Evolutionary conservation across 2,888 invertebrate genomes (phyloP).

Genomic region (Miltochrista miniata): DNA sequence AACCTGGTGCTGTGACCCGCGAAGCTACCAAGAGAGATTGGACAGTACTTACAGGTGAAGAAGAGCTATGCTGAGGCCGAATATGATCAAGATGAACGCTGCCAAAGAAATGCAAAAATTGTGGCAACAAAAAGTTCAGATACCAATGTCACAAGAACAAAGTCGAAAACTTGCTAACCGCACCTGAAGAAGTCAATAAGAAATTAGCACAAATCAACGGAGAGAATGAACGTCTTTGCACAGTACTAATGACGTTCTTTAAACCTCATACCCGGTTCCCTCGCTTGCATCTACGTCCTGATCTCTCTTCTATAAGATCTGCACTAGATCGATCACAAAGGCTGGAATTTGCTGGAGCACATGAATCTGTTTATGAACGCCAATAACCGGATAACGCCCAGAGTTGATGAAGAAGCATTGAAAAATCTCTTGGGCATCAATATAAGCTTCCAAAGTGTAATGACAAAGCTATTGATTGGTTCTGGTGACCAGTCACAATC

Average conservation of each 20-base stretch:
- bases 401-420: neutral
- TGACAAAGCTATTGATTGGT: neutral
- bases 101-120: slow-evolving; percentile 54
- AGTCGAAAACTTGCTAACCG: slow-evolving; percentile 26
- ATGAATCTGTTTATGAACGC: neutral
- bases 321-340: neutral
- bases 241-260: slow-evolving; percentile 11
- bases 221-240: slow-evolving; percentile 21
- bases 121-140: slow-evolving; percentile 49
- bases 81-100: neutral
- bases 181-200: slow-evolving; percentile 27
- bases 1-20: no score
- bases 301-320: neutral
- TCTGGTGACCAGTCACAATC: neutral
- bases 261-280: neutral
- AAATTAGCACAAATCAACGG: slow-evolving; percentile 28
- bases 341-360: neutral
- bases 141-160: slow-evolving; percentile 42
- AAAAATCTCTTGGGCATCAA: neutral
- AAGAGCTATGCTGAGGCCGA: neutral
- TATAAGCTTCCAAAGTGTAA: neutral
- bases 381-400: neutral
- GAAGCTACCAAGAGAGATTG: no score
- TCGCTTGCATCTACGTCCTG: neutral
- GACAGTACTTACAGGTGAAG: no score